phyloP scores from a whole-genome alignment of 1,140 invertebrate genomes.

The Potamilus streckersoni region DNA sequence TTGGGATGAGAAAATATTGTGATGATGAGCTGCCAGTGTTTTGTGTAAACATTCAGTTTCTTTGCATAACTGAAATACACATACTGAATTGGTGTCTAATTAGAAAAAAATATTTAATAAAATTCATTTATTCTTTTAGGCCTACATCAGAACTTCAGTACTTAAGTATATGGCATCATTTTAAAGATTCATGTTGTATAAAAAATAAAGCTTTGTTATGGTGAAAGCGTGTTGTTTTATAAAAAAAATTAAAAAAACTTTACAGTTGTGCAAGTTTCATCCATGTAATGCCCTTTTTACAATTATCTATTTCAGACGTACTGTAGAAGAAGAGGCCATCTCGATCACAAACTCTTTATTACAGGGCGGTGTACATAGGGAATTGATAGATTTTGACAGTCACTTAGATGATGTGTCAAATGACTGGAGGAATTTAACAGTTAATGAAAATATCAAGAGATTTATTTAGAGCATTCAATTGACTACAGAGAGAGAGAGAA shows the following conservation, averaged over 20 bases:
- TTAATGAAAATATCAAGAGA: slow-evolving; percentile 27
- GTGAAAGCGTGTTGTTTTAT: neutral
- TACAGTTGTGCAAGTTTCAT: neutral
- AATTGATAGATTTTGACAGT: slow-evolving; percentile 58
- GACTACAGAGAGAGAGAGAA: too few species aligned
- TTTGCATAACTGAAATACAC: too few species aligned
- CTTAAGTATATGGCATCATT: too few species aligned
- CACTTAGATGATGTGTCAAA: slow-evolving; percentile 58
- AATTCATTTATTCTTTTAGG: too few species aligned
- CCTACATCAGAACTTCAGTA: too few species aligned
- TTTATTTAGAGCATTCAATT: slow-evolving; percentile 8
- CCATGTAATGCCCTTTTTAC: neutral
- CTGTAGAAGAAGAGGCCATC: slow-evolving; percentile 53
- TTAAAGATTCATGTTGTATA: too few species aligned
- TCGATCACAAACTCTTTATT: slow-evolving; percentile 40
- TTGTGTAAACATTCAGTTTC: too few species aligned
- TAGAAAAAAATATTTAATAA: too few species aligned
- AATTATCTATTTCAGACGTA: slow-evolving; percentile 41
- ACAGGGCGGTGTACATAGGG: slow-evolving; percentile 46
- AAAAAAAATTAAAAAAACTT: neutral
- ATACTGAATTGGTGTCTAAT: too few species aligned
- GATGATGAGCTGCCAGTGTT: too few species aligned
- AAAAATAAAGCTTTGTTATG: too few species aligned
- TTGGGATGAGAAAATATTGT: too few species aligned
- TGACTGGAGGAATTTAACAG: slow-evolving; percentile 55